phyloP scores from a whole-genome alignment of 2,797 vertebrate genomes.

The Acrocephalus scirpaceus region DNA sequence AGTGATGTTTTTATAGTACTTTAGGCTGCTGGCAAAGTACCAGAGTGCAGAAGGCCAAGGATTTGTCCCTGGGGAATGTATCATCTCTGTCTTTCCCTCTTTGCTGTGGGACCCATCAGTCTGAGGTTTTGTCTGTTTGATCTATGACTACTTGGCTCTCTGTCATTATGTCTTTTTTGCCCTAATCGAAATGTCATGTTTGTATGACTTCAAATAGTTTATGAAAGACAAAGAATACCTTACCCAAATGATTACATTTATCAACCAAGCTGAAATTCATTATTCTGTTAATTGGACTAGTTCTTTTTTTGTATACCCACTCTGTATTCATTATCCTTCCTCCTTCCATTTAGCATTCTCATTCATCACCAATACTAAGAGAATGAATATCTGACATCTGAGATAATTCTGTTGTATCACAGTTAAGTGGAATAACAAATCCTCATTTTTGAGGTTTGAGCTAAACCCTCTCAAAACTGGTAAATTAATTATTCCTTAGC shows the following conservation, averaged over 20 bases:
- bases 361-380: not conserved
- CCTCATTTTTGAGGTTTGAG: conserved; percentile 5
- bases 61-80: not conserved
- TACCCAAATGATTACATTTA: conserved; percentile 11
- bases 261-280: not conserved
- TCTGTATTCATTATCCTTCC: not conserved
- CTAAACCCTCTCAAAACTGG: not conserved
- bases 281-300: conserved; percentile 6
- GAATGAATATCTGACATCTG: not conserved
- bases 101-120: not conserved
- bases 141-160: conserved; percentile 3
- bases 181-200: conserved; percentile 23
- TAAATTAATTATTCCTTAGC: not conserved
- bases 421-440: conserved; percentile 16
- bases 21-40: not conserved
- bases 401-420: not conserved
- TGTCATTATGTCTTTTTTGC: not conserved
- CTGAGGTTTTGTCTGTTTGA: not conserved
- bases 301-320: not conserved
- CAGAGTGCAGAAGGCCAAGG: not conserved
- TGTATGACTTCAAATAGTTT: not conserved
- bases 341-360: not conserved
- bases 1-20: not conserved
- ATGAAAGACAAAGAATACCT: not conserved
- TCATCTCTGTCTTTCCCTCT: not conserved